Evolutionary conservation across 1,140 invertebrate genomes (phyloP), one percentile per base, ranked within the genome.

Genomic region (Periplaneta americana): DNA sequence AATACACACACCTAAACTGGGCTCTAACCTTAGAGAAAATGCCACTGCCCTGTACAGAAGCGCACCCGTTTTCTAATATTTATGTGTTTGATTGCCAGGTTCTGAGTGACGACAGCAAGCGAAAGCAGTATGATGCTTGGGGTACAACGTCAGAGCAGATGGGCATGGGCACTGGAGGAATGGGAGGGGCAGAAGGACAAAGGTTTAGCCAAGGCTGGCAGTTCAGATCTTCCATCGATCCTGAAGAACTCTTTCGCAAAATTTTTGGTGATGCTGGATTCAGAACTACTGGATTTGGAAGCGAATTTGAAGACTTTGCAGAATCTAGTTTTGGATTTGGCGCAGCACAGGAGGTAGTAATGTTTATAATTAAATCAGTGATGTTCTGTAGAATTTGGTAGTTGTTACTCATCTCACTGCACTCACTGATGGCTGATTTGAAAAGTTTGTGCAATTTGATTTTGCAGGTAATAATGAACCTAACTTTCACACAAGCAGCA

Each of bases 401-500:
- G 5, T 22, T 31, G 28, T 78, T 66, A 66, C 22, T 66, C 22
- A 66, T 28, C 22, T 66, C 13, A 48, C 17, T 18, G 17, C 13
- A 48, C 39, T 48, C n/a, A n/a, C n/a, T n/a, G n/a, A 22, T 48
- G 15, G 39, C 17, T 48, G 8, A 0, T 48, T 48, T 48, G n/a
- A 48, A 48, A 18, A 15, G 37, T 39, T 39, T 39, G 6, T n/a
- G 5, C 22, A 66, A 66, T 66, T n/a, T 66, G 39, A 28, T 36
- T 34, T 85, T 86, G 78, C 84, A 97, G 94, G 89, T 96, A 22
- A 91, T 95, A 35, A 94, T 99, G 90, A 96, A 97, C 86, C 88
- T 99, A 77, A 94, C 94, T 4, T 99, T 99, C 88, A 92, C 96
- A 79, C 96, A 99, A 93, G 98, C 99, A 31, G 98, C 98, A 10